Evolutionary conservation across 1,140 invertebrate genomes (phyloP).

Genomic region (Cyclina sinensis): DNA sequence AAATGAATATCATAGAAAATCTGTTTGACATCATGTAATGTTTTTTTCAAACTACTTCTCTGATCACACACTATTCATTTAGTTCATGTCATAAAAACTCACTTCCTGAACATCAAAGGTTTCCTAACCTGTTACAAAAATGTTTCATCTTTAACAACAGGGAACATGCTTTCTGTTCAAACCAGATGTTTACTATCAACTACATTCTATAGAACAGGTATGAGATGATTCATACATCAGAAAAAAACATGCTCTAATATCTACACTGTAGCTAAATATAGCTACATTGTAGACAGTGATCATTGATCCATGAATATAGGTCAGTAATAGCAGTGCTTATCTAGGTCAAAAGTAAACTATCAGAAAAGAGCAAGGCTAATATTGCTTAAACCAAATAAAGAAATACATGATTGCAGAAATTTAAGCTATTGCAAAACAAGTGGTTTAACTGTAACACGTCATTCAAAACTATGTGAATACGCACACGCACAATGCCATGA

Average conservation of each 20-base stretch:
- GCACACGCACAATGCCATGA: neutral
- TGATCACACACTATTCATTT: neutral
- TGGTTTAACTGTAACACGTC: no score
- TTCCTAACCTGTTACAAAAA: neutral
- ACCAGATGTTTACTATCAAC: neutral
- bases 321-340: neutral
- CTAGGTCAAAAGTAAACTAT: constrained; percentile 1
- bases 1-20: no score
- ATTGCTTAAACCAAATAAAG: no score
- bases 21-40: no score
- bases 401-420: no score
- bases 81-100: neutral
- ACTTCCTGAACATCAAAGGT: constrained; percentile 11
- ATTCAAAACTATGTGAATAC: no score
- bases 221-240: neutral
- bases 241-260: neutral
- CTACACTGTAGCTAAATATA: neutral
- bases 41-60: no score
- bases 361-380: no score
- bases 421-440: no score
- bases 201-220: neutral
- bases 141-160: neutral
- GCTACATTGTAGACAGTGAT: neutral
- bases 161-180: neutral
- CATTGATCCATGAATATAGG: constrained; percentile 14